Conservation (phyloP, 1,140 invertebrate genomes). For the Archivesica marissinica region DNA sequence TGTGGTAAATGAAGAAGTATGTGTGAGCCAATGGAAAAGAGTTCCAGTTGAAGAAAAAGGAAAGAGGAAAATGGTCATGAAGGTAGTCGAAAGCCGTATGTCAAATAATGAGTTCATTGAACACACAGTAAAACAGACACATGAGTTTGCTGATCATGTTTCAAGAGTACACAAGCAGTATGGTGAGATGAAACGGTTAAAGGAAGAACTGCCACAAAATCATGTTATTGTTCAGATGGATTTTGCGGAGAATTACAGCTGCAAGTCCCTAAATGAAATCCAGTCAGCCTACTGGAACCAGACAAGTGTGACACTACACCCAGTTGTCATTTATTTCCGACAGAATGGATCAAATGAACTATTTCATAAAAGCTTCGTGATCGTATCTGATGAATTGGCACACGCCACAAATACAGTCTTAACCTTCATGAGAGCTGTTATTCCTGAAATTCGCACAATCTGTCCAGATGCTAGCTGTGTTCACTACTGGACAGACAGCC, state of each 20-base stretch:
- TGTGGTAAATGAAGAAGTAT: background rate
- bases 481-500: slow-evolving; percentile 64
- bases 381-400: slow-evolving; percentile 38
- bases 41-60: background rate
- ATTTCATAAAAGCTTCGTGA: slow-evolving; percentile 56
- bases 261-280: slow-evolving; percentile 16
- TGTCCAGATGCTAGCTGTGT: slow-evolving; percentile 7
- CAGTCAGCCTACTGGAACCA: slow-evolving; percentile 28
- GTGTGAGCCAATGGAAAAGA: background rate
- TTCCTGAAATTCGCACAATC: slow-evolving; percentile 19
- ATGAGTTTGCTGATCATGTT: slow-evolving; percentile 20
- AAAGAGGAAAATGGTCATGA: background rate
- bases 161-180: slow-evolving; percentile 39
- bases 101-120: background rate
- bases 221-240: slow-evolving; percentile 63
- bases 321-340: slow-evolving; percentile 44
- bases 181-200: slow-evolving; percentile 29
- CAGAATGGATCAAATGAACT: background rate
- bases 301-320: slow-evolving; percentile 52
- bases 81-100: background rate
- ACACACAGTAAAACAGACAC: background rate
- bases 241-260: slow-evolving; percentile 62
- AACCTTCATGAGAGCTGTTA: slow-evolving; percentile 26
- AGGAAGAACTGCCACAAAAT: slow-evolving; percentile 52
- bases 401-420: slow-evolving; percentile 45